phyloP scores from a whole-genome alignment of 2,113 vertebrate species.

The Gnathonemus longibarbis region DNA sequence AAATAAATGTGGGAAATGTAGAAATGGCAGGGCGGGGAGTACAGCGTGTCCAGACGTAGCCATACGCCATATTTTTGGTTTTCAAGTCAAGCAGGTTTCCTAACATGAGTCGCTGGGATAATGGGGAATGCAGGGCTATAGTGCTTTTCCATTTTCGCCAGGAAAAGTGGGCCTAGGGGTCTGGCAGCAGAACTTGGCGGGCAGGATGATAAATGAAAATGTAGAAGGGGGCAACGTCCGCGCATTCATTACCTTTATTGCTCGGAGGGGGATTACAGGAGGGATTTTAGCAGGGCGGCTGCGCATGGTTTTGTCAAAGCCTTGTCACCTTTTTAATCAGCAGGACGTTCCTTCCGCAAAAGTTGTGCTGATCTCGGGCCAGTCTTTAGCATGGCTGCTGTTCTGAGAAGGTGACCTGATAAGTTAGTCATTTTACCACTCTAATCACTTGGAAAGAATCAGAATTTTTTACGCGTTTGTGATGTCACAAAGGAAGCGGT shows the following conservation, averaged over 20 bases:
- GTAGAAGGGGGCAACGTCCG: neutral
- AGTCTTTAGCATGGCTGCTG: slow-evolving; percentile 41
- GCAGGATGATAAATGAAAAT: neutral
- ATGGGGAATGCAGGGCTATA: neutral
- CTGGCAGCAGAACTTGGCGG: neutral
- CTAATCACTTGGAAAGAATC: neutral
- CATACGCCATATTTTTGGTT: neutral
- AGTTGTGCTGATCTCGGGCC: slow-evolving; percentile 49
- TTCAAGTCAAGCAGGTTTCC: neutral
- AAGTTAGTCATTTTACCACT: neutral
- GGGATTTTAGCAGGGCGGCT: slow-evolving; percentile 45
- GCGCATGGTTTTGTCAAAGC: slow-evolving; percentile 42
- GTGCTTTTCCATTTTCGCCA: neutral
- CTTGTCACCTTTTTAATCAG: slow-evolving; percentile 53
- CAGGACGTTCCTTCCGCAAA: slow-evolving; percentile 61
- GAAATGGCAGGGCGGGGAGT: neutral
- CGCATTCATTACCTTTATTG: slow-evolving; percentile 17
- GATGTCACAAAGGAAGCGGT: neutral
- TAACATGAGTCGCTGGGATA: neutral
- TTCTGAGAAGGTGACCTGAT: neutral
- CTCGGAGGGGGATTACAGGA: slow-evolving; percentile 34
- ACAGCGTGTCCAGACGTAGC: neutral
- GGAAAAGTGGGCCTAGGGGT: neutral
- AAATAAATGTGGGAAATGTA: neutral
- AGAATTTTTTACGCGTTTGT: neutral